These are phyloP conservation scores for Epinephelus coioides DNA, from an alignment of 2,797 vertebrate species.

Conservation along the genomic window DNA sequence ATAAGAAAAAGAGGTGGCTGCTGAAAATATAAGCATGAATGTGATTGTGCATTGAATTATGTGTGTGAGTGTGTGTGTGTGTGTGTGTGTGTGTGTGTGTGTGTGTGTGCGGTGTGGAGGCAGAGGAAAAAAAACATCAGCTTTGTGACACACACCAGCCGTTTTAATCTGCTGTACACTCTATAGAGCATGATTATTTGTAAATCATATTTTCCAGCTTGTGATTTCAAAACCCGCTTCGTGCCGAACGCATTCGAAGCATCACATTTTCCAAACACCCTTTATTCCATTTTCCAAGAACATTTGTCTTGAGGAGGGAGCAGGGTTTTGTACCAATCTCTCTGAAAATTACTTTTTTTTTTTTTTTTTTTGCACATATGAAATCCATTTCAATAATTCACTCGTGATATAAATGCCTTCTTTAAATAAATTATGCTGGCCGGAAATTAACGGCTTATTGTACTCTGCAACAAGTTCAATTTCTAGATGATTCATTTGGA, in stretches of 20 bases:
- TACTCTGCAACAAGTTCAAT: conserved; percentile 44
- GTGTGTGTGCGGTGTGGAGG: conserved; percentile 1
- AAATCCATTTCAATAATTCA: conserved; percentile 62
- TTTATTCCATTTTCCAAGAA: conserved; percentile 50
- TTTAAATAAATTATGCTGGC: conserved; percentile 12
- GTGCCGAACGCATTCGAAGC: conserved; percentile 36
- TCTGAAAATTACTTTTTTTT: conserved; percentile 18
- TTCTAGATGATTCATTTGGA: conserved; percentile 71
- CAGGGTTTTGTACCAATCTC: conserved; percentile 11
- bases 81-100: conserved; percentile 10
- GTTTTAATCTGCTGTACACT: conserved; percentile 47
- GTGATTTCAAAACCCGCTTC: conserved; percentile 57
- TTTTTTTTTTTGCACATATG: background rate
- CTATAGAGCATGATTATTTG: conserved; percentile 38
- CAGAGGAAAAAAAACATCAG: conserved; percentile 17
- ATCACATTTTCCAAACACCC: conserved; percentile 44
- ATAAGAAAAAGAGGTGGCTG: conserved; percentile 4
- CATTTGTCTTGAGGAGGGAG: conserved; percentile 25
- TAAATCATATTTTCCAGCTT: conserved; percentile 62
- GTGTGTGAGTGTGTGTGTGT: conserved; percentile 4
- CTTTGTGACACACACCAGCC: conserved; percentile 1
- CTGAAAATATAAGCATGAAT: conserved; percentile 7
- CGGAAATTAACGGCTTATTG: conserved; percentile 64
- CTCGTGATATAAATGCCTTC: conserved; percentile 38
- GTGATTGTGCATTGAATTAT: background rate